Percentiles rank a stretch among this genome's conserved stretches.
These are phyloP conservation scores for Scomber colias DNA, from an alignment of 2,113 vertebrate species.

Conservation along the genomic window DNA sequence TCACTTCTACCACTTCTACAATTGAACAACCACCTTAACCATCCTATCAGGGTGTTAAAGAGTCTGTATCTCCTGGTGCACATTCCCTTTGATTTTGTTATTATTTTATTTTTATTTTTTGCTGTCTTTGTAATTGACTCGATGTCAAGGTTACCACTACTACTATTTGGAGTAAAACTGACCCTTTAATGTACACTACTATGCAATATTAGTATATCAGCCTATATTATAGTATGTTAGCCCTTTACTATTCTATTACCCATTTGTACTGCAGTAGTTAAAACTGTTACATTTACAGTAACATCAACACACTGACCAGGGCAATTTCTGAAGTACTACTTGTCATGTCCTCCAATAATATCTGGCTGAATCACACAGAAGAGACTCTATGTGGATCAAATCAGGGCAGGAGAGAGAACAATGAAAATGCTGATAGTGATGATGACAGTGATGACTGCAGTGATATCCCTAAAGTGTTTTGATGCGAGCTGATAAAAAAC, in stretches of 20 bases:
- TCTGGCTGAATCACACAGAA: slow-evolving; percentile 24
- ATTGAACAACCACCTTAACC: no score
- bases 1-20: no score
- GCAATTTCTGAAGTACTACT: slow-evolving; percentile 37
- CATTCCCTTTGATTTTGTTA: no score
- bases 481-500: slow-evolving; percentile 86
- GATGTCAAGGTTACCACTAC: no score
- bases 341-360: slow-evolving; percentile 34
- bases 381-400: slow-evolving; percentile 30
- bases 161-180: no score
- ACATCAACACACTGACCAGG: slow-evolving; percentile 31
- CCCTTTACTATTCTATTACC: not conserved
- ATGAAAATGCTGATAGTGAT: slow-evolving; percentile 65
- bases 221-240: not conserved
- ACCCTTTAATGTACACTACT: no score
- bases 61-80: no score
- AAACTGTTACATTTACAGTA: not conserved
- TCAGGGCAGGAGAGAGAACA: slow-evolving; percentile 22
- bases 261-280: not conserved
- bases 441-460: slow-evolving; percentile 72
- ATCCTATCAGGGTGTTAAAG: no score
- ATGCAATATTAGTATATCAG: no score
- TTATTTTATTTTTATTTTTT: no score
- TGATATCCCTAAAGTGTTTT: slow-evolving; percentile 81
- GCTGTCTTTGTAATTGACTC: no score